phyloP scores from a whole-genome alignment of 2,113 vertebrate species.

The Nothoprocta pentlandii region DNA sequence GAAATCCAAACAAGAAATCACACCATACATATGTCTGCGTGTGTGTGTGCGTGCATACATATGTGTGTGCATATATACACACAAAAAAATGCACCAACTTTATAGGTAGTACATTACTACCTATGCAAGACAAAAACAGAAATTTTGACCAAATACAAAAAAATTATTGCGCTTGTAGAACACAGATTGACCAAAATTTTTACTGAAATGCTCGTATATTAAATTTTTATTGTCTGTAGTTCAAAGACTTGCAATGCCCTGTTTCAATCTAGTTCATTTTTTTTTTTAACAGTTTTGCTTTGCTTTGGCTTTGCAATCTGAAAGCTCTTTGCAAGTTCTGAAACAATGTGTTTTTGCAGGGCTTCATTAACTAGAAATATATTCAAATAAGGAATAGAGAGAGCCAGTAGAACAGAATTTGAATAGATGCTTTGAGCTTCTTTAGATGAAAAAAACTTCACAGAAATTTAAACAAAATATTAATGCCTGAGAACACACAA shows the following conservation, averaged over 20 bases:
- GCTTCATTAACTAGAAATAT: conserved; percentile 18
- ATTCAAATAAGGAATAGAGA: conserved; percentile 2
- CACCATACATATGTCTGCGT: accelerated
- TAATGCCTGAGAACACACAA: neutral
- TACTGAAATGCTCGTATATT: neutral
- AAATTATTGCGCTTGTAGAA: neutral
- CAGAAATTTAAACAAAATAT: neutral
- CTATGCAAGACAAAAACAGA: neutral
- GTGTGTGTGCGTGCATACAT: neutral
- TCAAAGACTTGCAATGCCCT: neutral
- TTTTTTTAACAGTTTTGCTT: neutral
- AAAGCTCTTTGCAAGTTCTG: conserved; percentile 24
- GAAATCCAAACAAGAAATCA: neutral
- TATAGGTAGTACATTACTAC: neutral
- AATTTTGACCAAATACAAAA: neutral
- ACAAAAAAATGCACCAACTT: neutral
- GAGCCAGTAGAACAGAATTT: neutral
- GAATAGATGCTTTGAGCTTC: conserved; percentile 3
- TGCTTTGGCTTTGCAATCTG: neutral
- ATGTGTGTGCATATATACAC: too few species aligned
- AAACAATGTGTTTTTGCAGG: neutral
- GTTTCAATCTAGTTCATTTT: neutral
- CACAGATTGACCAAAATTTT: neutral
- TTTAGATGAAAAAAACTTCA: neutral
- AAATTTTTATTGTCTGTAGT: neutral